A percentile compares a stretch with the other conserved stretches of the same genome.
Conservation (phyloP, 2,888 invertebrate species). For the Campoplex capitator region DNA sequence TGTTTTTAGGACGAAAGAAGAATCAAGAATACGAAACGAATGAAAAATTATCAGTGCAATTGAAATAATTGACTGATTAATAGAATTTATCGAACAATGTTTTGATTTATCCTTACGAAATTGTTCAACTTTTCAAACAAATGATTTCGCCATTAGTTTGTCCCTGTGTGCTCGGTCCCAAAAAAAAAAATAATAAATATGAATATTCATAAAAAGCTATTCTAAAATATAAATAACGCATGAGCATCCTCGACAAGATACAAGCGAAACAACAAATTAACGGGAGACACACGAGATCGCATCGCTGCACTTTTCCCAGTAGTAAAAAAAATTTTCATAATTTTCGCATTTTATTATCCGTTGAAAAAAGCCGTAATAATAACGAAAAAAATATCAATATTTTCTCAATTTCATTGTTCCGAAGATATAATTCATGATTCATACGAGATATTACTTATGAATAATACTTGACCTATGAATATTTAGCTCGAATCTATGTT, state of each 20-base stretch:
- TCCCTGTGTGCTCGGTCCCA: no score
- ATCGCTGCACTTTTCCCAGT: not conserved
- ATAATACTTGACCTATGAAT: not conserved
- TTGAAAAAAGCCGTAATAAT: constrained; percentile 1
- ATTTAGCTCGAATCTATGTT: not conserved
- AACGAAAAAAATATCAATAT: not conserved
- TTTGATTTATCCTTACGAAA: no score
- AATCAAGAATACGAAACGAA: no score
- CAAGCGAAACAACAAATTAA: not conserved
- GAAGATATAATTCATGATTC: not conserved
- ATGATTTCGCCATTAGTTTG: no score
- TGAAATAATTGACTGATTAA: no score
- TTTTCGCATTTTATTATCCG: not conserved
- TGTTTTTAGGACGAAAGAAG: no score
- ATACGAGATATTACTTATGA: not conserved
- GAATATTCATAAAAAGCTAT: no score
- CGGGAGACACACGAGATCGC: not conserved
- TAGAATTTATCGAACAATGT: no score
- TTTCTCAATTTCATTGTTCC: not conserved
- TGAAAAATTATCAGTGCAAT: no score
- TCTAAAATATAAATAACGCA: not conserved
- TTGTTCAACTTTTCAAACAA: no score
- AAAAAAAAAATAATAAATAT: no score
- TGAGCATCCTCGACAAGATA: not conserved
- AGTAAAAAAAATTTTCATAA: not conserved